Percentiles rank a stretch among this genome's conserved stretches.
Conservation (phyloP, 2,888 invertebrate genomes). For the Parascotia fuliginaria region DNA sequence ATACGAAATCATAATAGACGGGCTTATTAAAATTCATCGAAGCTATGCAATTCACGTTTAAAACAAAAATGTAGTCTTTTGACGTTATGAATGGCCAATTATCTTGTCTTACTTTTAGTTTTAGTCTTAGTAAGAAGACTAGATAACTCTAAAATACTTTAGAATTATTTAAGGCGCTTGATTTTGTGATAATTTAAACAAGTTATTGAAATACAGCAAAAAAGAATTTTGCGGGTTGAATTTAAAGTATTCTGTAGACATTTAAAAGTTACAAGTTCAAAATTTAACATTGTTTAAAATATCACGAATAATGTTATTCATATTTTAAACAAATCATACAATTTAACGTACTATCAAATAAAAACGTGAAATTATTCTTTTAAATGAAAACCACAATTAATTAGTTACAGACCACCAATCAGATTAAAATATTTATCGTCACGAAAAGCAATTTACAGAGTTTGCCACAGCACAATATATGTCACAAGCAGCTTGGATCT, state of each 20-base stretch:
- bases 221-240: conserved; percentile 5
- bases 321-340: background rate
- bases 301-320: background rate
- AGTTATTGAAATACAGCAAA: conserved; percentile 8
- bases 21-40: conserved; percentile 66
- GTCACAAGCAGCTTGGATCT: conserved; percentile 76
- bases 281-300: background rate
- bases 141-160: conserved; percentile 22
- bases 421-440: conserved; percentile 84
- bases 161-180: conserved; percentile 17
- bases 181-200: background rate
- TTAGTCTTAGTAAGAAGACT: conserved; percentile 13
- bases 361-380: conserved; percentile 41
- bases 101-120: conserved; percentile 17
- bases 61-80: conserved; percentile 52
- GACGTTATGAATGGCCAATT: conserved; percentile 47
- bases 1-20: conserved; percentile 65
- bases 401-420: conserved; percentile 80
- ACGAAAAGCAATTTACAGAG: conserved; percentile 82
- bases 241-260: background rate
- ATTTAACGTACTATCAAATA: background rate
- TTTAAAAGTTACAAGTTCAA: background rate
- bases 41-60: conserved; percentile 57
- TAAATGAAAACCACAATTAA: conserved; percentile 77
- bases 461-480: conserved; percentile 78